A percentile compares a stretch with the other conserved stretches of the same genome.
Evolutionary conservation across 2,888 invertebrate species (phyloP).

Genomic region (Tetranychus piercei): DNA sequence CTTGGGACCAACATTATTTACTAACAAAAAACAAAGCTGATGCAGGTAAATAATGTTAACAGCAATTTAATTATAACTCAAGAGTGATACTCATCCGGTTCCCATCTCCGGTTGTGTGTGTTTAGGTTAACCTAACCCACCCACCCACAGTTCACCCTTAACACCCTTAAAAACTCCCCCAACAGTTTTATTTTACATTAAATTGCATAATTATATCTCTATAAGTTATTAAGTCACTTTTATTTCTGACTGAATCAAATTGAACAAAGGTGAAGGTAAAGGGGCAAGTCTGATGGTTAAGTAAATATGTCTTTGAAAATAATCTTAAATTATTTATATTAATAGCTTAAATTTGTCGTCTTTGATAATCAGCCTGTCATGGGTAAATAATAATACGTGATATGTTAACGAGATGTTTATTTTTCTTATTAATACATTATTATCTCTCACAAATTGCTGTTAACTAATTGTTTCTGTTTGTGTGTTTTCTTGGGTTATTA

Average conservation of each 20-base stretch:
- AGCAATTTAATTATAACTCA: slow-evolving; percentile 7
- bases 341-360: not conserved
- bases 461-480: not conserved
- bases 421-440: not conserved
- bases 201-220: not conserved
- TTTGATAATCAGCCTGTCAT: not conserved
- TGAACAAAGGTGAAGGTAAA: not conserved
- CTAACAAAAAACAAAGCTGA: not conserved
- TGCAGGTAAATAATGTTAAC: not conserved
- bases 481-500: not conserved
- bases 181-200: not conserved
- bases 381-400: not conserved
- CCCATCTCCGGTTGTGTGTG: not conserved
- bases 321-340: not conserved
- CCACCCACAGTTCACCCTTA: not conserved
- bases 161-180: not conserved
- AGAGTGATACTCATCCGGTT: not conserved
- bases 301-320: not conserved
- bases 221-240: not conserved
- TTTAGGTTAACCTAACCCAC: not conserved
- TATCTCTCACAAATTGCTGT: not conserved
- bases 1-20: not conserved
- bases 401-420: not conserved
- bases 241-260: not conserved
- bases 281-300: not conserved